Conservation (phyloP, 2,113 vertebrate species). For the Brevimyrus niger region DNA sequence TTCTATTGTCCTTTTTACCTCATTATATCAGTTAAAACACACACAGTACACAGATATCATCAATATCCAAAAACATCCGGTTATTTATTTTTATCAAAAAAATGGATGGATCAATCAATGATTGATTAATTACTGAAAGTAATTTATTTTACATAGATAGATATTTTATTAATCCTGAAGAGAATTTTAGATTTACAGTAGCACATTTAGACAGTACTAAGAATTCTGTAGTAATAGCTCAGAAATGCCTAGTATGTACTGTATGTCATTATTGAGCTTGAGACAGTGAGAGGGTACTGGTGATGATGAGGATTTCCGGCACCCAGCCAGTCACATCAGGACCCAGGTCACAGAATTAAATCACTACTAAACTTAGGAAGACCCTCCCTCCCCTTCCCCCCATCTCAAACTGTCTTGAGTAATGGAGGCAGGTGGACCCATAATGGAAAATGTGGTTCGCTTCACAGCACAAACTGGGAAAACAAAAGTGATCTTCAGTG, state of each 20-base stretch:
- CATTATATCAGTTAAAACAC: neutral
- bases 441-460: constrained; percentile 42
- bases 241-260: neutral
- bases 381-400: constrained; percentile 21
- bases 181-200: neutral
- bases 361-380: constrained; percentile 30
- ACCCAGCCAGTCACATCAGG: neutral
- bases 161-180: neutral
- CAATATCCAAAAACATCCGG: neutral
- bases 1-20: neutral
- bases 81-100: neutral
- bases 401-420: constrained; percentile 35
- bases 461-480: constrained; percentile 21
- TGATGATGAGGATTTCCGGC: constrained; percentile 19
- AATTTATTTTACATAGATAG: neutral
- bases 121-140: neutral
- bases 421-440: constrained; percentile 39
- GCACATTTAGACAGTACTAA: neutral
- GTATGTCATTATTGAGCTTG: neutral
- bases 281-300: neutral
- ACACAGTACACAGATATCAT: neutral
- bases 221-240: neutral
- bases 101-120: neutral
- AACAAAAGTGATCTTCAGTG: constrained; percentile 41
- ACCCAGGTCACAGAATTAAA: constrained; percentile 21